Evolutionary conservation across 2,797 vertebrate species (phyloP), one percentile per base, ranked within the genome.

Genomic region (Leptoclinus maculatus): DNA sequence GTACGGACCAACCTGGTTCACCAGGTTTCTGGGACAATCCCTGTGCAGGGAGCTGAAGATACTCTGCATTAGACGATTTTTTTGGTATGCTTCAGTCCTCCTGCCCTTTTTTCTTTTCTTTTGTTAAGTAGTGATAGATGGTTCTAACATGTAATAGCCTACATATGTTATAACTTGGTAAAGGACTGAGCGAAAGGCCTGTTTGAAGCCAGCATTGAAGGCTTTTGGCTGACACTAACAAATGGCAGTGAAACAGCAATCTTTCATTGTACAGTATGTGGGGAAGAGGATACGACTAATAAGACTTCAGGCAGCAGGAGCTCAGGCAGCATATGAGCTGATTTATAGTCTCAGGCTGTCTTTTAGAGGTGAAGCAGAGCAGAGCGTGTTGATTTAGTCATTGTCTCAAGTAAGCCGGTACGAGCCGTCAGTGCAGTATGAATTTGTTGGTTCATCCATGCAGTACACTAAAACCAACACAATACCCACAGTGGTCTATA

Each of bases 271-370:
- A 83, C 54, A 72, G 65, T 77, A 57, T 83, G 78, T 51, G 66
- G 21, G 75, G 72, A 60, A 53, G 65, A 76, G 71, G 77, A 84
- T 71, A 64, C 64, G 71, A 77, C 64, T 82, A 85, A 87, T 86
- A 83, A 74, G 76, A 65, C 71, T 78, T 58, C 66, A 63, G 77
- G 82, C 66, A 51, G 47, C 47, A 51, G 21, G 47, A 51, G 47
- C 21, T 51, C 68, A 60, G 77, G 82, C 67, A 71, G 66, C 25
- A 78, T 66, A 66, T 64, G 60, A 74, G 71, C 57, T 85, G 77
- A 89, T 88, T 83, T 71, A 86, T 78, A 75, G 70, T 74, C 70
- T 59, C 51, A 1, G 29, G 23, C 72, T 76, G 58, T 71, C 60
- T 68, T 59, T 71, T 27, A 12, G 36, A 71, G 63, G 53, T 56